Percentiles rank a stretch among this genome's conserved stretches.
Evolutionary conservation across 2,113 vertebrate genomes (phyloP).

Genomic region (Heterochromis multidens): DNA sequence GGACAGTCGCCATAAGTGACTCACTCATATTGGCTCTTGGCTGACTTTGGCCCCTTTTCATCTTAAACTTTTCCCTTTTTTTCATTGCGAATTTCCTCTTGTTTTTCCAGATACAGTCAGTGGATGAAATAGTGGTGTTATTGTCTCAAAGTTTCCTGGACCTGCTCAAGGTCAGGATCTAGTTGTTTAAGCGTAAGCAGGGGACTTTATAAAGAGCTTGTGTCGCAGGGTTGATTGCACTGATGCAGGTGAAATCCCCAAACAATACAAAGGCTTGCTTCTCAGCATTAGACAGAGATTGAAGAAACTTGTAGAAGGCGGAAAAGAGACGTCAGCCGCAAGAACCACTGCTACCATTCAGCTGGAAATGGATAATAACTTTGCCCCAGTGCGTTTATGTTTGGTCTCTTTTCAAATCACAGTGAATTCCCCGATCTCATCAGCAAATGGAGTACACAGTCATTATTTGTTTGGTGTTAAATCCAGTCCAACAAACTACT

Average conservation of each 20-base stretch:
- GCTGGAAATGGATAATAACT: conserved; percentile 27
- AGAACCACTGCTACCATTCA: conserved; percentile 38
- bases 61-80: conserved; percentile 7
- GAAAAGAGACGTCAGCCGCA: conserved; percentile 36
- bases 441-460: not conserved
- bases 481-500: not conserved
- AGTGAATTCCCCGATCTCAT: conserved; percentile 19
- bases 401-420: conserved; percentile 36
- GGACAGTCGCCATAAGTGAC: conserved; percentile 65
- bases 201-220: conserved; percentile 32
- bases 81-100: conserved; percentile 58
- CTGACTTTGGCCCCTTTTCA: conserved; percentile 42
- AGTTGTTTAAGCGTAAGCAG: conserved; percentile 34
- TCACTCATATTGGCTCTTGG: conserved; percentile 54
- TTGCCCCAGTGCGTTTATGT: conserved; percentile 5
- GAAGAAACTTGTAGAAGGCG: not conserved
- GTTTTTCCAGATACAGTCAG: conserved; percentile 60
- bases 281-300: not conserved
- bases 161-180: conserved; percentile 52
- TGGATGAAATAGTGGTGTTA: conserved; percentile 55
- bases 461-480: not conserved
- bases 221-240: conserved; percentile 4
- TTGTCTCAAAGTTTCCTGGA: conserved; percentile 74
- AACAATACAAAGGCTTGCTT: conserved; percentile 21
- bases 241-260: conserved; percentile 82